These are phyloP conservation scores for Augiades crinisus DNA, from an alignment of 2,888 invertebrate genomes.

Conservation along the genomic window DNA sequence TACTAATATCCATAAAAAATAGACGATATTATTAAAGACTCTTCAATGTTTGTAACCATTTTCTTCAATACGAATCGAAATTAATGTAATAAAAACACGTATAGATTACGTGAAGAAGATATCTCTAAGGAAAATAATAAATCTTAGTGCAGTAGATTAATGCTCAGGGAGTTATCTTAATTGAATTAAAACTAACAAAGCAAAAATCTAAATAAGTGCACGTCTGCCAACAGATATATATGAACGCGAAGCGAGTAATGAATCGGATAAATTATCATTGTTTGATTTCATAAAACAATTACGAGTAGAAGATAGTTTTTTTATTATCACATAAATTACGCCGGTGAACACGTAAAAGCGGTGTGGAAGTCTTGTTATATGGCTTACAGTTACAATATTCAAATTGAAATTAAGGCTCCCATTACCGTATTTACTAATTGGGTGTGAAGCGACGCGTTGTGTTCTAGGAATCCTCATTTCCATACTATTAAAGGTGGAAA, in stretches of 20 bases:
- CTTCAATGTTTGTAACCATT: slow-evolving; percentile 23
- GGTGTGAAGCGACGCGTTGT: slow-evolving; percentile 52
- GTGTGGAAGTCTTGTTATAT: slow-evolving; percentile 29
- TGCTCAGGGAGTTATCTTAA: background rate
- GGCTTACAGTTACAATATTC: slow-evolving; percentile 35
- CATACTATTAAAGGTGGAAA: slow-evolving; percentile 52
- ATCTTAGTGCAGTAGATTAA: background rate
- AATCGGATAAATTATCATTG: slow-evolving; percentile 24
- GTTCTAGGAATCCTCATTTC: slow-evolving; percentile 61
- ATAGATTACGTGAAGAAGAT: background rate
- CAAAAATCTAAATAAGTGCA: slow-evolving; percentile 13
- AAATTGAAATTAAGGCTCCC: slow-evolving; percentile 47
- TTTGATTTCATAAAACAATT: slow-evolving; percentile 28
- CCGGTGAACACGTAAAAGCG: slow-evolving; percentile 17
- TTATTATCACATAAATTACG: slow-evolving; percentile 24
- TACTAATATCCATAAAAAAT: slow-evolving; percentile 41
- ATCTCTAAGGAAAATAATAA: background rate
- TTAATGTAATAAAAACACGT: too few relatives aligned
- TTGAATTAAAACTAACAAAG: slow-evolving; percentile 1
- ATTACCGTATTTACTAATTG: slow-evolving; percentile 56
- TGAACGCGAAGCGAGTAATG: slow-evolving; percentile 7
- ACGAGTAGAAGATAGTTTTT: slow-evolving; percentile 23
- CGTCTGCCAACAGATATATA: slow-evolving; percentile 18
- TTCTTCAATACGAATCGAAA: too few relatives aligned
- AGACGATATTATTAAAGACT: slow-evolving; percentile 39